Evolutionary conservation across 2,797 vertebrate species (phyloP).

Genomic region (Bradypodion pumilum): DNA sequence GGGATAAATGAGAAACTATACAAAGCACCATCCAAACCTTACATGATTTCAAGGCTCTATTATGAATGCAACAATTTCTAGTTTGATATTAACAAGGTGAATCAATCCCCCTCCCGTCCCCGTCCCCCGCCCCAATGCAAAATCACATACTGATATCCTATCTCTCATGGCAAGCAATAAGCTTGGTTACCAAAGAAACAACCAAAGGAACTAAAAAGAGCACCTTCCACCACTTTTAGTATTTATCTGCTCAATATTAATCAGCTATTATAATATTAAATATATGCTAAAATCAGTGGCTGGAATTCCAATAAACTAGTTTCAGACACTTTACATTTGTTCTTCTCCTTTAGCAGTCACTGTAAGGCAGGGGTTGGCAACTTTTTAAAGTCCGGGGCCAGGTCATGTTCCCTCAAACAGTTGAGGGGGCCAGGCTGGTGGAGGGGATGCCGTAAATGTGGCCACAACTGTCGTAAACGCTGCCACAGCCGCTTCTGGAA

Average conservation of each 20-base stretch:
- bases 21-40: background rate
- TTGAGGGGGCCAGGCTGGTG: too few species aligned
- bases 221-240: background rate
- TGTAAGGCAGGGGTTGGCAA: too few species aligned
- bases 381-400: too few species aligned
- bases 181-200: constrained; percentile 4
- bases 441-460: too few species aligned
- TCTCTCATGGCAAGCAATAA: background rate
- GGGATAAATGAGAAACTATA: background rate
- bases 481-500: too few species aligned
- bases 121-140: background rate
- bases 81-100: too few species aligned
- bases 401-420: too few species aligned
- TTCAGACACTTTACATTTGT: background rate
- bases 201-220: background rate
- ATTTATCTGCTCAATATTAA: too few species aligned
- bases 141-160: background rate
- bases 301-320: background rate
- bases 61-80: too few species aligned
- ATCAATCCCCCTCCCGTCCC: background rate
- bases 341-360: background rate
- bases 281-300: background rate
- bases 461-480: too few species aligned
- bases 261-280: background rate
- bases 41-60: background rate